These are phyloP conservation scores for Halisarca cf. caerulea DNA, from an alignment of 37 sponge, comb jelly and placozoan species.

Conservation along the genomic window DNA sequence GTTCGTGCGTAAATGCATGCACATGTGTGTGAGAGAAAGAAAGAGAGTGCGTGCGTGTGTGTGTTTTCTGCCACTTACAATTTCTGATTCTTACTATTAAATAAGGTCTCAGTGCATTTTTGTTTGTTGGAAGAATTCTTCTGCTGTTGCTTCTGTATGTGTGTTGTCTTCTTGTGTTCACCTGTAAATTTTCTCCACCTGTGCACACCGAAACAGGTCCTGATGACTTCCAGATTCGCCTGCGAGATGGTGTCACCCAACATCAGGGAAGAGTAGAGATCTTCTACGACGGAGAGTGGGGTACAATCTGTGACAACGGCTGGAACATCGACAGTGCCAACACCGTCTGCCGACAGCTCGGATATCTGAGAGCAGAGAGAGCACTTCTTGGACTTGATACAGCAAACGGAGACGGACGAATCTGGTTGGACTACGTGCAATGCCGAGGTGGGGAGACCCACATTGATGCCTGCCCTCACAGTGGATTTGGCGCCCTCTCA, in stretches of 20 bases:
- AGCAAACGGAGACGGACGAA: constrained; percentile 14
- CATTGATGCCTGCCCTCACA: constrained; percentile 53
- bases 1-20: no score
- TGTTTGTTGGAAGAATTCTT: no score
- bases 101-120: no score
- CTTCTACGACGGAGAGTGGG: constrained; percentile 18
- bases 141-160: no score
- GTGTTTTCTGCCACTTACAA: no score
- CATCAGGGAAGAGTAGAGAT: constrained; percentile 3
- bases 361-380: neutral
- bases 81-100: no score
- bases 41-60: no score
- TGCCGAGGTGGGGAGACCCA: constrained; percentile 60
- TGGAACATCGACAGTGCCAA: neutral
- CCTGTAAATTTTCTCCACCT: no score
- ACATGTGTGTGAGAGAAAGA: no score
- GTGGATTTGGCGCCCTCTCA: constrained; percentile 23
- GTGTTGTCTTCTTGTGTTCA: no score
- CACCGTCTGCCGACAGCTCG: constrained; percentile 12
- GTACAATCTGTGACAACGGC: constrained; percentile 12
- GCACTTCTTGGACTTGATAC: neutral
- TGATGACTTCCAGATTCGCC: neutral
- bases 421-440: constrained; percentile 58
- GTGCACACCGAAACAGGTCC: neutral
- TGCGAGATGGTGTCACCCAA: neutral